Base-by-base conservation (phyloP, 2,113 vertebrate species). In the Salvelinus sp. region DNA sequence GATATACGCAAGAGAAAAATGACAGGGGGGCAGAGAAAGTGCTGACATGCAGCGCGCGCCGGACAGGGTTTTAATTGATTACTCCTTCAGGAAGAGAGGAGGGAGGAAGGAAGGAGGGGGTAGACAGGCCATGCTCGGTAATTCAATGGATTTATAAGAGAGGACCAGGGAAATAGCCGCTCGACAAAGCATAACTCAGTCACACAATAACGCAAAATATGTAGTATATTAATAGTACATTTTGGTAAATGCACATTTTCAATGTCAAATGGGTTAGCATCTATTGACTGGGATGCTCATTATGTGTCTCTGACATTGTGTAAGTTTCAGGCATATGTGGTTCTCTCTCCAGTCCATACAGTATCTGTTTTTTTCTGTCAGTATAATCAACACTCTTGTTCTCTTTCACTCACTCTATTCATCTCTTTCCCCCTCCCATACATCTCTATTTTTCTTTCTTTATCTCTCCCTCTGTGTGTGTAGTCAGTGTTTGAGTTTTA, bases 51-150 rank as follows among this genome's bases (percentile, higher is more conserved):
- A 58, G 72, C 48, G 69, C 67, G 75, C 27, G 81, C 83, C 76
- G 83, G 88, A 91, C 88, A 82, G 89, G 85, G 74, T 70, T 81
- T 90, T 91, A 93, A 93, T 92, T 92, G 93, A 94, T 93, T 85
- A 85, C 89, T 90, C n/a, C 75, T 88, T 90, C 89, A 83, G 84
- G 67, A 85, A 79, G 22, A 66, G 62, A 6, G 28, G 27, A 72
- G 48, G 54, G 23, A 57, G 57, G 14, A 67, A 74, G 20, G n/a
- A 27, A 66, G 62, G 73, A 77, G 78, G 63, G 76, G 75, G 89
- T 88, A 82, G 78, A 82, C 80, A 81, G 78, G 81, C 79, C 79
- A 83, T 73, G 69, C 70, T 80, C 81, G 83, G 84, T 87, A 87
- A 89, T 89, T 88, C 83, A 82, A 79, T 9, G 72, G 87, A 92